Conservation (phyloP, 2,888 invertebrate species). For the Steromphala cineraria region DNA sequence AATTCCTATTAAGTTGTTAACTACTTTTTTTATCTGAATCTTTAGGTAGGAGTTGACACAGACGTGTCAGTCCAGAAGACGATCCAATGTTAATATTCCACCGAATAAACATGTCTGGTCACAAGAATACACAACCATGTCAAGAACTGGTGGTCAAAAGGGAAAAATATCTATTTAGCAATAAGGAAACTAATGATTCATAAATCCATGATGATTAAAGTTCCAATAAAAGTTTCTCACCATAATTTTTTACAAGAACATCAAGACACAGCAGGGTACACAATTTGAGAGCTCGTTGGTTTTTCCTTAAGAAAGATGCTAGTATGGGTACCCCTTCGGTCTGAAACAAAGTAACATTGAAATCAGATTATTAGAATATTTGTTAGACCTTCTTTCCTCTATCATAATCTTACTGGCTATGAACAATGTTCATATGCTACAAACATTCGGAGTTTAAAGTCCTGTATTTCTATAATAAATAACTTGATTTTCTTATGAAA, state of each 20-base stretch:
- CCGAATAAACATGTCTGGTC: neutral
- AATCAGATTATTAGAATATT: neutral
- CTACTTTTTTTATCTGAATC: neutral
- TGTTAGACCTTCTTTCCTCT: too few relatives aligned
- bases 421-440: too few relatives aligned
- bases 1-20: too few relatives aligned
- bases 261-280: slow-evolving; percentile 92
- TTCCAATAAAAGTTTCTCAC: slow-evolving; percentile 69
- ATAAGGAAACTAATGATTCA: too few relatives aligned
- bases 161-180: too few relatives aligned
- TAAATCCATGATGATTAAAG: too few relatives aligned
- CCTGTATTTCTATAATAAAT: too few relatives aligned
- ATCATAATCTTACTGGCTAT: too few relatives aligned
- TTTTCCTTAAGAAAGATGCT: slow-evolving; percentile 95
- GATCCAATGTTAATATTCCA: neutral
- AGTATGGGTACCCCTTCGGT: slow-evolving; percentile 92
- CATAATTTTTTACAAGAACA: slow-evolving; percentile 92
- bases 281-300: slow-evolving; percentile 94
- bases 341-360: slow-evolving; percentile 75
- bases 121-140: slow-evolving; percentile 3
- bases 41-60: neutral
- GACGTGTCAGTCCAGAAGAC: neutral
- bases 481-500: too few relatives aligned
- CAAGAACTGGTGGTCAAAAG: neutral
- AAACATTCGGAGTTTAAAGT: too few relatives aligned